phyloP scores from a whole-genome alignment of 2,797 vertebrate genomes.

The Sardinella longiceps region DNA sequence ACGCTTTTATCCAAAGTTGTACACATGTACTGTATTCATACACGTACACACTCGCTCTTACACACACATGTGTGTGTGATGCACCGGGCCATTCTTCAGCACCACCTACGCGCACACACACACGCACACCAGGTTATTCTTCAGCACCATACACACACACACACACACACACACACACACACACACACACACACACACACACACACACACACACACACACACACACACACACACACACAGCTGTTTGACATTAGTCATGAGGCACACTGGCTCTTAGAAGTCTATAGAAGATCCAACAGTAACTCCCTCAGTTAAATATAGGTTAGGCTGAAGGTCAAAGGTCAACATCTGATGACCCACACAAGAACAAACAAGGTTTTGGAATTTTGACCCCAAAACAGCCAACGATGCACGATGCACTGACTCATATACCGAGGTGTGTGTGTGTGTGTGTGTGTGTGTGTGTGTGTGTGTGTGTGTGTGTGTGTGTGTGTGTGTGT shows the following conservation, averaged over 20 bases:
- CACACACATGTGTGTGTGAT: too few relatives aligned
- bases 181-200: not conserved
- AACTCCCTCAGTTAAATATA: slow-evolving; percentile 12
- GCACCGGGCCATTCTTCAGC: slow-evolving; percentile 93
- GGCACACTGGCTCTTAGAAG: slow-evolving; percentile 22
- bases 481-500: not conserved
- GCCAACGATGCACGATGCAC: not conserved
- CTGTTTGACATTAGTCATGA: slow-evolving; percentile 29
- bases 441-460: not conserved
- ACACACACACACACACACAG: slow-evolving; percentile 7
- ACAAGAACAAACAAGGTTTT: not conserved
- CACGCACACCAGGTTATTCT: too few relatives aligned
- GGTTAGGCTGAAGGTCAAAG: not conserved
- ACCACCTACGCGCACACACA: slow-evolving; percentile 79
- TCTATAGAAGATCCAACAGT: not conserved
- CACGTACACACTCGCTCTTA: too few relatives aligned
- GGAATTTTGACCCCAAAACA: not conserved
- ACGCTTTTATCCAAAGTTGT: too few relatives aligned
- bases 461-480: slow-evolving; percentile 8
- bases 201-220: not conserved
- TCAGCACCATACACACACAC: too few relatives aligned
- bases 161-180: slow-evolving; percentile 1
- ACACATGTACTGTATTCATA: too few relatives aligned
- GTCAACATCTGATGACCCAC: not conserved
- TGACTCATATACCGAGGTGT: too few relatives aligned